Conservation (phyloP, 2,888 invertebrate genomes). For the Melikaiella ostensackeni region DNA sequence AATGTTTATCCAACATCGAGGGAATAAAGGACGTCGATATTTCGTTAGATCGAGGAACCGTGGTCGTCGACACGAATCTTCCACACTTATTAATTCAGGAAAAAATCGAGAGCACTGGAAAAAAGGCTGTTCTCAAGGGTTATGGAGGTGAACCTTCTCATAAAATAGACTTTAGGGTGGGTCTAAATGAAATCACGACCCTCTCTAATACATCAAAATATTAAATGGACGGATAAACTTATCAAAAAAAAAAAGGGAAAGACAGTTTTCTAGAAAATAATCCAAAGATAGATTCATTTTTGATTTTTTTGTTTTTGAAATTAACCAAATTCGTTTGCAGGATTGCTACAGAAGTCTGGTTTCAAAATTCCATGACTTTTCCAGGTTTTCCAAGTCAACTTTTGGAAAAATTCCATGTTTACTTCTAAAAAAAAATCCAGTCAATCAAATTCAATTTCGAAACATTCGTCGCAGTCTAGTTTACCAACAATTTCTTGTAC, state of each 20-base stretch:
- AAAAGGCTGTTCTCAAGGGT: conserved; percentile 87
- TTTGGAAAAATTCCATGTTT: too few relatives aligned
- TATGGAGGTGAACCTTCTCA: conserved; percentile 81
- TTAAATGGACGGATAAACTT: not conserved
- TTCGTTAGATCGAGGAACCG: conserved; percentile 82
- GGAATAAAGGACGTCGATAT: conserved; percentile 79
- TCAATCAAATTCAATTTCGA: too few relatives aligned
- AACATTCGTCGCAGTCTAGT: too few relatives aligned
- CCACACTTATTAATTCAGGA: conserved; percentile 79
- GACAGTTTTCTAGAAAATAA: not conserved
- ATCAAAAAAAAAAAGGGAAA: not conserved
- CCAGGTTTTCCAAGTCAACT: too few relatives aligned
- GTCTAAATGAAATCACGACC: not conserved
- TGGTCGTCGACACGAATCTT: conserved; percentile 84
- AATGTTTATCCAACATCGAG: conserved; percentile 72
- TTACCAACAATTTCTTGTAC: too few relatives aligned
- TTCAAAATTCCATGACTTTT: too few relatives aligned
- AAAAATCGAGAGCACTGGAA: conserved; percentile 81
- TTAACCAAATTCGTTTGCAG: too few relatives aligned
- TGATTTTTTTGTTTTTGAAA: not conserved
- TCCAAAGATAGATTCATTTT: not conserved
- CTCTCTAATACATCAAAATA: not conserved
- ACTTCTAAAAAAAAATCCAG: too few relatives aligned
- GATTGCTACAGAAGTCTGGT: too few relatives aligned
- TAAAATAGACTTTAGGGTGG: conserved; percentile 9